phyloP scores from a whole-genome alignment of 1,140 invertebrate species.

The Lysiphlebus fabarum region DNA sequence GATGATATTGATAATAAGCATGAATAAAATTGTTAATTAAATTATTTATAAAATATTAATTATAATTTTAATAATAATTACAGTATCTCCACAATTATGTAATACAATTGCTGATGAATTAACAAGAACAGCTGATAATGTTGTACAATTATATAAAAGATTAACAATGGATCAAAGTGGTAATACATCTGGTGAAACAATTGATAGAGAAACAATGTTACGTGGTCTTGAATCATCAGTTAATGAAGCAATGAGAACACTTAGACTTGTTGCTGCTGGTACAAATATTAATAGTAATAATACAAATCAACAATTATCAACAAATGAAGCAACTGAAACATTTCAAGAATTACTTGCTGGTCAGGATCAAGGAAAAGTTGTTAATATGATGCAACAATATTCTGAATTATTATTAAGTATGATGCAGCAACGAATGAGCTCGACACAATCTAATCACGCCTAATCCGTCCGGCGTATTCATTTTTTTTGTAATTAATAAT shows the following conservation, averaged over 20 bases:
- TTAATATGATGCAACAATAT: conserved; percentile 66
- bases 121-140: conserved; percentile 63
- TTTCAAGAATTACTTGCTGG: conserved; percentile 46
- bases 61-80: conserved; percentile 30
- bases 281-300: conserved; percentile 32
- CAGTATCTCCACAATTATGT: conserved; percentile 65
- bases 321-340: conserved; percentile 44
- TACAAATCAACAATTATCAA: conserved; percentile 34
- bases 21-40: too few relatives aligned
- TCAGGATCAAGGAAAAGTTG: conserved; percentile 55
- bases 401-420: conserved; percentile 62
- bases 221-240: conserved; percentile 48
- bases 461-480: conserved; percentile 38
- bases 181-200: conserved; percentile 34
- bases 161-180: conserved; percentile 51
- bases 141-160: conserved; percentile 64
- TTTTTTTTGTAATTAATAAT: conserved; percentile 13
- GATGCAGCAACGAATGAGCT: conserved; percentile 62
- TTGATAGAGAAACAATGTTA: conserved; percentile 50
- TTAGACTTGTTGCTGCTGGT: conserved; percentile 43
- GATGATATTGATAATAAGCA: conserved; percentile 21
- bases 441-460: conserved; percentile 45
- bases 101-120: conserved; percentile 63
- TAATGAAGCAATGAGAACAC: conserved; percentile 49
- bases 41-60: not conserved